Base-by-base conservation (phyloP, 1,140 invertebrate species). In the Drosophila kanapiae region DNA sequence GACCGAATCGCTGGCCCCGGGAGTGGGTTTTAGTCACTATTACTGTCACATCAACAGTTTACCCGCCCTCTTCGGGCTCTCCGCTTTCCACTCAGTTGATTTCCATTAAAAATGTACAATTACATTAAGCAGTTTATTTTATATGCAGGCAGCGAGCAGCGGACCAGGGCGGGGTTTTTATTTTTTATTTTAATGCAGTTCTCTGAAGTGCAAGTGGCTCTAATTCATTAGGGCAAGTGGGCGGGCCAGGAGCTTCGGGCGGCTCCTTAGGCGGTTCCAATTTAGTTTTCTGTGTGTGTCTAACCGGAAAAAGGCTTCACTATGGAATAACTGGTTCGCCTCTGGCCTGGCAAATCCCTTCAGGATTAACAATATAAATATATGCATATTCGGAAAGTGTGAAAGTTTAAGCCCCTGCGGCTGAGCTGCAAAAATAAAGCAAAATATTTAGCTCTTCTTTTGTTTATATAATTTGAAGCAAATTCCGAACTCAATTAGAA, bases 31-130 rank as follows among this genome's bases (percentile, higher is more conserved):
- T 13, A 6, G 2, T 29, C 64, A 23, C 64, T 48, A 61, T 67
- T 63, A 63, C 27, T 49, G 35, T 16, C 43, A 16, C 64, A 58
- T 65, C 42, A 45, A 57, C 51, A 18, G 51, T 29, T 64, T 35
- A 45, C 27, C 3, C 62, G n/a, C 40, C n/a, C 31, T 18, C 33
- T 16, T 63, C 9, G 29, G 0, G 11, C 16, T 43, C 33, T 14
- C 31, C 56, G 4, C 56, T 60, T 62, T 67, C 42, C 33, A 37
- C 18, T 42, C 43, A 1, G 35, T 16, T 38, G 45, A 33, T 9
- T 49, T 40, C 35, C 59, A 38, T 64, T 68, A 10, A 68, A 68
- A 68, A 63, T 64, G 27, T 47, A 68, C 64, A 63, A 69, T 51
- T 56, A n/a, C 60, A 63, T 63, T 64, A 64, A 63, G 43, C 59